Evolutionary conservation across 2,888 invertebrate species (phyloP), one percentile per base, ranked within the genome.

Genomic region (Salpingus planirostris): DNA sequence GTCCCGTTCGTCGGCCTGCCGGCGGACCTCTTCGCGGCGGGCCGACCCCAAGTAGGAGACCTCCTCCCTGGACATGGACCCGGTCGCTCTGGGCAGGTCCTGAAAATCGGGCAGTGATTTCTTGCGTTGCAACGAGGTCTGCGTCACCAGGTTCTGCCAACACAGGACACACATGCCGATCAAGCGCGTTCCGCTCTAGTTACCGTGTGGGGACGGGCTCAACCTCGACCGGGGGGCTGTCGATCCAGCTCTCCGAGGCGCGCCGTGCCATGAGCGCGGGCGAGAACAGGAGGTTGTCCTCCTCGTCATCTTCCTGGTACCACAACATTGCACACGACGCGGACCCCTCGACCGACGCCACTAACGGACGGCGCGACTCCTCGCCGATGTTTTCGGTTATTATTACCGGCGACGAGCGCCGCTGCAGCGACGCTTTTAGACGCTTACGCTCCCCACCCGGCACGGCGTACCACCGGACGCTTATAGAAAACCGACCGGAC

Each of bases 101-200:
- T 87, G 86, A 57, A 91, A 83, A 69, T 97, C 96, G 31, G 97
- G 97, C 68, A 98, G 77, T 49, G 95, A 96, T 68, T 97, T 97
- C 70, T 95, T 92, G 52, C 90, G 77, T 68, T 88, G 89, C 53
- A 91, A 73, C 52, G 84, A 75, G 61, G 80, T 78, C 59, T 79
- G 38, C 24, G 45, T 78, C 60, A 83, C 82, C 64, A 85, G 67
- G 69, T 80, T 83, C 86, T 88, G 71, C 36, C 33, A 36, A 36
- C 33, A 38, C 31, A 33, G 33, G 31, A 23, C 27, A 34, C 36
- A 34, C 12, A 28, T 24, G 8, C 21, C 21, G 27, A 29, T 35
- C 28, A 34, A 33, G 28, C 25, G 14, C 29, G 25, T 22, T 18
- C 18, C 8, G 18, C 5, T 5, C 5, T 5, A 18, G 5, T 6